Percentiles rank a stretch among this genome's conserved stretches.
Conservation (phyloP, 1,140 invertebrate genomes). For the Nymphalis io region DNA sequence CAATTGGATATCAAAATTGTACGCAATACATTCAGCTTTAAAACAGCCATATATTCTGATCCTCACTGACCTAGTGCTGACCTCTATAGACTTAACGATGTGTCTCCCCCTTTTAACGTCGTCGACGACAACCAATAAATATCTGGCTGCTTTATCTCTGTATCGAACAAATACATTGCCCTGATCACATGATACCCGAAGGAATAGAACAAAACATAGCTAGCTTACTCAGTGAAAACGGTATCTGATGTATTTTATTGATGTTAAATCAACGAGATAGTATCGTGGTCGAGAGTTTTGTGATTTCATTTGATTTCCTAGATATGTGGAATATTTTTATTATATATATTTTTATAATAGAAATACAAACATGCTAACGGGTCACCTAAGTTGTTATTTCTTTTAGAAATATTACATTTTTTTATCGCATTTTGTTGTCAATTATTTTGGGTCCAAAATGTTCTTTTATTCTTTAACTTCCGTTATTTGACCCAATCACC, state of each 20-base stretch:
- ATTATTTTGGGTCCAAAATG: no score
- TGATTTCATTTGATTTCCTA: background rate
- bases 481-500: no score
- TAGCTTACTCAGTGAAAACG: conserved; percentile 4
- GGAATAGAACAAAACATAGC: conserved; percentile 13
- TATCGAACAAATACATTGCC: conserved; percentile 37
- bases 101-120: conserved; percentile 40
- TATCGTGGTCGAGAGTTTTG: background rate
- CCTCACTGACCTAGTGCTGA: conserved; percentile 39
- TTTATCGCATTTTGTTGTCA: no score
- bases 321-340: background rate
- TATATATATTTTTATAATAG: no score
- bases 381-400: no score
- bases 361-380: no score
- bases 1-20: conserved; percentile 8
- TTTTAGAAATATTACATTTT: no score
- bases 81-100: conserved; percentile 41
- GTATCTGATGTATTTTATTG: conserved; percentile 18
- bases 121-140: conserved; percentile 49
- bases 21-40: conserved; percentile 17
- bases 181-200: conserved; percentile 21
- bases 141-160: conserved; percentile 47
- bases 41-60: conserved; percentile 37
- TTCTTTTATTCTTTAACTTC: no score
- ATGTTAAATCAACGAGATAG: conserved; percentile 4